Conservation (phyloP, 2,113 vertebrate genomes). For the Rhabdornis inornatus region DNA sequence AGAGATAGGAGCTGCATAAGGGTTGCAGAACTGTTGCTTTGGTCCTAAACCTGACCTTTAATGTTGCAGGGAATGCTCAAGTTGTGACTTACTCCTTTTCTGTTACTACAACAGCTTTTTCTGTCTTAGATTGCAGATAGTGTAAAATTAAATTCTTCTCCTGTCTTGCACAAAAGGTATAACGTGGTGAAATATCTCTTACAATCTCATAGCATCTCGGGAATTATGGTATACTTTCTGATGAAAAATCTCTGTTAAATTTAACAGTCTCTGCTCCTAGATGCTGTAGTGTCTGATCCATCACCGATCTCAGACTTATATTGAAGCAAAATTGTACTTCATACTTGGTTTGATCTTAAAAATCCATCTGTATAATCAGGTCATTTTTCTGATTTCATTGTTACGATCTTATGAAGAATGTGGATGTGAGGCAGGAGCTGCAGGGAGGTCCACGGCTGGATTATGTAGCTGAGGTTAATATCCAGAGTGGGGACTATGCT, state of each 20-base stretch:
- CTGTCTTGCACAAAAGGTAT: not conserved
- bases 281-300: not conserved
- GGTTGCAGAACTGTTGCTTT: not conserved
- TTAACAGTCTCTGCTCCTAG: not conserved
- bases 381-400: constrained; percentile 26
- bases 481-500: not conserved
- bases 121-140: not conserved
- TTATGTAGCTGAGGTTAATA: not conserved
- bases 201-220: not conserved
- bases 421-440: not conserved
- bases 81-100: not conserved
- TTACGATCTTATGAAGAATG: not conserved
- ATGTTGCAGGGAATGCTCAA: not conserved
- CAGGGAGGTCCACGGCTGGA: not conserved
- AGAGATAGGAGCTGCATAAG: not conserved
- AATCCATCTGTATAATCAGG: not conserved
- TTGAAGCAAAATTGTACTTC: constrained; percentile 35
- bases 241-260: constrained; percentile 22
- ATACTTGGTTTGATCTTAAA: constrained; percentile 46
- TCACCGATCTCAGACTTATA: not conserved
- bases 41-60: not conserved
- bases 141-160: not conserved
- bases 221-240: not conserved
- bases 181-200: not conserved
- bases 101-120: not conserved